phyloP scores from a whole-genome alignment of 2,888 invertebrate genomes.

The Agrochola circellaris region DNA sequence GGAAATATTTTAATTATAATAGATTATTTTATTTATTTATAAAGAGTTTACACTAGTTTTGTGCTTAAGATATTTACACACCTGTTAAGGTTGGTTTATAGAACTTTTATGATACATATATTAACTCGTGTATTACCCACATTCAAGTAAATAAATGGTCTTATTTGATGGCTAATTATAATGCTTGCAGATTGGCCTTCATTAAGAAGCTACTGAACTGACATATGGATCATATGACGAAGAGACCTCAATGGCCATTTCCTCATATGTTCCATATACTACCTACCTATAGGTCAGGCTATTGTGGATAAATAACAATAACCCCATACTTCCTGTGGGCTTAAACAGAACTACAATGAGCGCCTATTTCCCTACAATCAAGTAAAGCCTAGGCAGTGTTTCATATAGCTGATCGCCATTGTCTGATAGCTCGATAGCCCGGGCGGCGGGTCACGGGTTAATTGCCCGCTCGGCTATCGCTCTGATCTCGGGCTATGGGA shows the following conservation, averaged over 20 bases:
- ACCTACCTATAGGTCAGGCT: neutral
- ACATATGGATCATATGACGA: neutral
- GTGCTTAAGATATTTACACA: no score
- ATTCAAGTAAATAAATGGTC: neutral
- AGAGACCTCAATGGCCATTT: neutral
- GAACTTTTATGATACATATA: neutral
- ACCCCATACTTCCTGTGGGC: neutral
- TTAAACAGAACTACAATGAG: neutral
- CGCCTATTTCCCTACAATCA: conserved; percentile 37
- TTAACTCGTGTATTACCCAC: neutral
- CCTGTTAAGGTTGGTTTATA: neutral
- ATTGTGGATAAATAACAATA: neutral
- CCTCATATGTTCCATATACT: neutral
- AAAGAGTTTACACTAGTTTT: neutral
- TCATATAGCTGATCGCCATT: conserved; percentile 60
- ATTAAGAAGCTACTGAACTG: neutral
- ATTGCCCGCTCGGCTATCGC: conserved; percentile 58
- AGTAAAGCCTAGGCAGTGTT: conserved; percentile 48
- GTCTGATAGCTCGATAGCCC: conserved; percentile 45
- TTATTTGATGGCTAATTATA: neutral
- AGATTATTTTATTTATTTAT: neutral
- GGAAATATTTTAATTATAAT: neutral
- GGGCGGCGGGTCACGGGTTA: conserved; percentile 62
- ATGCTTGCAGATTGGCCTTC: neutral
- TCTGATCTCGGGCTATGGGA: conserved; percentile 55